Percentiles rank a stretch among this genome's conserved stretches.
These are phyloP conservation scores for Habrosyne pyritoides DNA, from an alignment of 2,888 invertebrate species.

Conservation along the genomic window DNA sequence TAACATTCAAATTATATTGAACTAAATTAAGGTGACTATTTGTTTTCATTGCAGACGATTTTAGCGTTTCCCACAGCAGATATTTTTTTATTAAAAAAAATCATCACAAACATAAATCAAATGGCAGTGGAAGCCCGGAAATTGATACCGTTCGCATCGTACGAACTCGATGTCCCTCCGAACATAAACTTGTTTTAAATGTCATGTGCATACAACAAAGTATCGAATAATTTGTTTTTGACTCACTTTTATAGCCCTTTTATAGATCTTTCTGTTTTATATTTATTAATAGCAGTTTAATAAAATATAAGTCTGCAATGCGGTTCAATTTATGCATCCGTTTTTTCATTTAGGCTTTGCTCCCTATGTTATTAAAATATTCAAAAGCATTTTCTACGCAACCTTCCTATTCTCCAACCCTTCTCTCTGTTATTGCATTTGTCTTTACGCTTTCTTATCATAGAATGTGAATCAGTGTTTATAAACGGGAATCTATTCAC, in stretches of 20 bases:
- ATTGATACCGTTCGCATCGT: constrained; percentile 71
- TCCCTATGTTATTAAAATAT: not conserved
- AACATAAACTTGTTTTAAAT: constrained; percentile 36
- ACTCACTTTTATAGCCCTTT: not conserved
- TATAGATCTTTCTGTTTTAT: not conserved
- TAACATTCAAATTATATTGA: too few relatives aligned
- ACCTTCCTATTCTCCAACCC: not conserved
- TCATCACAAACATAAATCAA: constrained; percentile 70
- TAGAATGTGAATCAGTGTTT: not conserved
- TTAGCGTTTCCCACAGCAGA: constrained; percentile 20
- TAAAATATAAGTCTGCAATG: not conserved
- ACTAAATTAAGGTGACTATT: not conserved
- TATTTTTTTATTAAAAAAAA: constrained; percentile 45
- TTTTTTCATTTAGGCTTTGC: not conserved
- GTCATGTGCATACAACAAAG: constrained; percentile 7
- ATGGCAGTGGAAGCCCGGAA: constrained; percentile 67
- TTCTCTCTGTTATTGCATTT: not conserved
- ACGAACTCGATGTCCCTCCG: constrained; percentile 48
- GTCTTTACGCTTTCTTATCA: not conserved
- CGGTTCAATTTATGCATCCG: constrained; percentile 1
- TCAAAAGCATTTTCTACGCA: not conserved
- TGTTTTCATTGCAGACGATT: not conserved
- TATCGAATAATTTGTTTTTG: constrained; percentile 5
- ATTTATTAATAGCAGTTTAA: not conserved
- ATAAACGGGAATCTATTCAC: not conserved